Evolutionary conservation across 2,888 invertebrate genomes (phyloP), one percentile per base, ranked within the genome.

Genomic region (Nomada ruficornis): DNA sequence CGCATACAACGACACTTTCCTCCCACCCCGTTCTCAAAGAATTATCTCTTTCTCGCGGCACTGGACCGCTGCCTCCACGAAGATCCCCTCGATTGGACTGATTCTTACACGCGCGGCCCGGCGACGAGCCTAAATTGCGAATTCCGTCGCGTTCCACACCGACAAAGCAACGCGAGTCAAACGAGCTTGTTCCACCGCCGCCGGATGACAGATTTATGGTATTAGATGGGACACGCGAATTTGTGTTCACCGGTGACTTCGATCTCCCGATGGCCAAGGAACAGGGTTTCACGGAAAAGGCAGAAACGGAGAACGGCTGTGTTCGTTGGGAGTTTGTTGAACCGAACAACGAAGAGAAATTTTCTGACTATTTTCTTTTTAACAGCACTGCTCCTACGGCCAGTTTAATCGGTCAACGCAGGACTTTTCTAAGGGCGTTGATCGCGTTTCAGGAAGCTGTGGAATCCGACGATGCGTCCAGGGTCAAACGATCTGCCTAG

Each of bases 41-140:
- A 89, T 92, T 91, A 93, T 91, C 90, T 82, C 71, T 82, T 75
- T 78, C 78, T 59, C 88, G 75, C 83, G 73, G 68, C 73, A 64
- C 70, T 73, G 87, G 82, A 70, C 79, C 77, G 60, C 57, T 50
- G 71, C 55, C 52, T 69, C 80, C 64, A 72, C 80, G 67, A 78
- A 75, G 74, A 69, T 77, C 68, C 83, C 77, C 79, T 81, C 83
- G 87, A 87, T 87, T 88, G 87, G 84, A 84, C 87, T 82, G 87
- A 87, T 87, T 87, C 73, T 74, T 84, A 70, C 87, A 77, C 83
- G 75, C 67, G 81, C 74, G 70, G 60, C 20, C 80, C 55, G 73
- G 64, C 68, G 60, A 73, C 77, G 67, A 74, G 80, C 72, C 80
- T 80, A 78, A 80, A 80, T 80, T 80, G 80, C 80, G 80, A 80